Evolutionary conservation across 2,113 vertebrate species (phyloP).

Genomic region (Ptyas mucosa): DNA sequence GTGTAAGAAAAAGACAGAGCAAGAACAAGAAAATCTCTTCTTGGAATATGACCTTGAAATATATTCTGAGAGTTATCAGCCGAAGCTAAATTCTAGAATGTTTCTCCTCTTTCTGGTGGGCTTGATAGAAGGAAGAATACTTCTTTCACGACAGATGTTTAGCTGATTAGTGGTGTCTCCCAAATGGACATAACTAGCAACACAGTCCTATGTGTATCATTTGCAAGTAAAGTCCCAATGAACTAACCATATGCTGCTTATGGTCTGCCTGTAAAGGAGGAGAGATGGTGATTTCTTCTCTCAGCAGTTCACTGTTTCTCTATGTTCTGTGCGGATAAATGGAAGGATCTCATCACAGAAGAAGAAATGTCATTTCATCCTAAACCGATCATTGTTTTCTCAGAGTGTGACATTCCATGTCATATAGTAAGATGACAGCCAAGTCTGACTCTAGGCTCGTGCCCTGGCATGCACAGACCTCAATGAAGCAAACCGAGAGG

Average conservation of each 20-base stretch:
- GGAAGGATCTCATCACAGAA: neutral
- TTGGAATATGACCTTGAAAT: neutral
- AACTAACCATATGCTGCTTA: neutral
- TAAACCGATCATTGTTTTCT: neutral
- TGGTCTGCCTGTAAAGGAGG: neutral
- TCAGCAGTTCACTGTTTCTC: neutral
- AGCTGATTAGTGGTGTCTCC: too few species aligned
- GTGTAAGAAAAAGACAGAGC: neutral
- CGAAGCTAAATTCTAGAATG: neutral
- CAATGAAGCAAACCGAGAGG: neutral
- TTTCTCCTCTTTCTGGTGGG: neutral
- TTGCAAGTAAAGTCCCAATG: neutral
- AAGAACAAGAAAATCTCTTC: neutral
- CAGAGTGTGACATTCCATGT: neutral
- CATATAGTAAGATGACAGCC: neutral
- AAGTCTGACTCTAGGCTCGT: neutral
- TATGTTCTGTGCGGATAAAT: neutral
- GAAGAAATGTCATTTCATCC: neutral
- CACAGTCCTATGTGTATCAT: neutral
- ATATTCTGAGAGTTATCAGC: neutral
- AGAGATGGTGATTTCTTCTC: neutral
- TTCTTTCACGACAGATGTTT: neutral
- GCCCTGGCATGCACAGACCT: neutral
- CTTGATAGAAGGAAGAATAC: neutral
- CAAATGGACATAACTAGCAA: neutral